A percentile compares a stretch with the other conserved stretches of the same genome.
Conservation (phyloP, 2,797 vertebrate genomes). For the Tenualosa thibaudeaui region DNA sequence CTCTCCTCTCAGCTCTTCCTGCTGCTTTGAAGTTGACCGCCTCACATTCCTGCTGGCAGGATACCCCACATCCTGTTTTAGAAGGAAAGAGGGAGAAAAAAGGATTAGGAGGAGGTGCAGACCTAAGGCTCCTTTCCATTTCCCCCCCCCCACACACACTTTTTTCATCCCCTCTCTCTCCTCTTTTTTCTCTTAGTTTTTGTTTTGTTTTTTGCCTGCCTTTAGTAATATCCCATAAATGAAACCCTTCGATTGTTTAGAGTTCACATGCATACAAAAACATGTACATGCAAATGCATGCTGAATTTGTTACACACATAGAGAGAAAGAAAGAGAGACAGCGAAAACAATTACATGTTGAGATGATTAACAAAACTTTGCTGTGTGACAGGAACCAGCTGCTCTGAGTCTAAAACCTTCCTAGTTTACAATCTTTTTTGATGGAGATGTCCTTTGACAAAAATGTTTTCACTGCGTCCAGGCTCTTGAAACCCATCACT, state of each 20-base stretch:
- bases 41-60: slow-evolving; percentile 66
- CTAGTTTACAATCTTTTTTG: background rate
- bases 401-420: background rate
- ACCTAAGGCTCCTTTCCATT: background rate
- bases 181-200: background rate
- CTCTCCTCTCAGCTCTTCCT: slow-evolving; percentile 70
- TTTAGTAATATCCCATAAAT: background rate
- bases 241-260: background rate
- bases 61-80: slow-evolving; percentile 73
- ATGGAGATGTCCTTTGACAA: slow-evolving; percentile 8
- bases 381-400: background rate
- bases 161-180: background rate
- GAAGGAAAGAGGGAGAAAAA: slow-evolving; percentile 34
- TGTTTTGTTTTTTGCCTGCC: background rate
- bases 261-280: background rate
- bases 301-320: background rate
- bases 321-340: background rate
- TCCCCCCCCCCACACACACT: background rate
- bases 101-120: slow-evolving; percentile 16
- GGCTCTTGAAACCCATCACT: slow-evolving; percentile 1
- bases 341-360: slow-evolving; percentile 5
- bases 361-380: background rate
- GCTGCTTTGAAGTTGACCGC: slow-evolving; percentile 66
- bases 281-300: background rate
- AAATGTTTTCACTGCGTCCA: background rate